Evolutionary conservation across 2,113 vertebrate species (phyloP).

Genomic region (Cervus canadensis): DNA sequence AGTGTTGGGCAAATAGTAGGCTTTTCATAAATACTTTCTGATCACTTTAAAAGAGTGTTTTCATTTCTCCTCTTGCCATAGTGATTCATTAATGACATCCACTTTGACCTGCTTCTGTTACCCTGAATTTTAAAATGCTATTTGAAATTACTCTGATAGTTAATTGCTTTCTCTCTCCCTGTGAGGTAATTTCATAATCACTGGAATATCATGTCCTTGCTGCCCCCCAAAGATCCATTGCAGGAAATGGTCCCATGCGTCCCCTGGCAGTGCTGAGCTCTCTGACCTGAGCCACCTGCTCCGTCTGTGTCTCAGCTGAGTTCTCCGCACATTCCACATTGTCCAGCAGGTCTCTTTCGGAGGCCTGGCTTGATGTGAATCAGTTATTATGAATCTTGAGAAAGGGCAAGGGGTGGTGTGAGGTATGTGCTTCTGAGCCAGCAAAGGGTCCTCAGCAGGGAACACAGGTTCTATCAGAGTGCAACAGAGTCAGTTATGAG

Average conservation of each 20-base stretch:
- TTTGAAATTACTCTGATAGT: conserved; percentile 16
- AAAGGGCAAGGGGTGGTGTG: not conserved
- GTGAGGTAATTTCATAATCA: not conserved
- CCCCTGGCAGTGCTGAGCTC: not conserved
- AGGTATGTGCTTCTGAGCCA: not conserved
- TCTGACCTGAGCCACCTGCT: not conserved
- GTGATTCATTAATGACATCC: not conserved
- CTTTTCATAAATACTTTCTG: not conserved
- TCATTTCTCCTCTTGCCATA: not conserved
- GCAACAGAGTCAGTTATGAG: not conserved
- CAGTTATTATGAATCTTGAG: not conserved
- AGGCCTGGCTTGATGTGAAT: not conserved
- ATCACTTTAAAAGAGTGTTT: not conserved
- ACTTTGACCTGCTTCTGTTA: not conserved
- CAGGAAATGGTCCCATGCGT: not conserved
- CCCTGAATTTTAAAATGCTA: conserved; percentile 12
- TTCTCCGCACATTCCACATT: accelerated
- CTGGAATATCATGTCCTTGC: not conserved
- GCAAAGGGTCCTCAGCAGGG: not conserved
- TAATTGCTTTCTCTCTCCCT: not conserved
- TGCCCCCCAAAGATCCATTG: not conserved
- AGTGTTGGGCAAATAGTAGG: not conserved
- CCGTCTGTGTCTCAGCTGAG: not conserved
- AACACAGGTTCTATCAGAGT: not conserved
- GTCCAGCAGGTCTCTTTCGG: not conserved